phyloP scores from a whole-genome alignment of 2,888 invertebrate species.

The Tortrix viridana region DNA sequence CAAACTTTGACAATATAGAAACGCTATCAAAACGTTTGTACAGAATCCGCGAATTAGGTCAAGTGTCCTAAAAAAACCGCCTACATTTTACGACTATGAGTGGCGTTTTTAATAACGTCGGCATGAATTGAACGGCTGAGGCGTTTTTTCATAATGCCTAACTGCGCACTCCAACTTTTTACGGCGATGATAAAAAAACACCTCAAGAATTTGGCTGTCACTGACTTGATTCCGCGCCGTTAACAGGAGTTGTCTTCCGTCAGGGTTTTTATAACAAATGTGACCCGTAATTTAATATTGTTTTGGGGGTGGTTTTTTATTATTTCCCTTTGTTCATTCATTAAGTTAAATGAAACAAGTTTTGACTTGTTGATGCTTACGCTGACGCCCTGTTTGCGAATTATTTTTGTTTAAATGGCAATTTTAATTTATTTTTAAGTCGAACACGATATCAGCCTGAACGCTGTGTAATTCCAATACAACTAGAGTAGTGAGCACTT shows the following conservation, averaged over 20 bases:
- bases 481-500: too few species aligned
- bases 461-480: too few species aligned
- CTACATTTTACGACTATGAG: constrained; percentile 34
- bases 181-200: constrained; percentile 32
- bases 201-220: constrained; percentile 31
- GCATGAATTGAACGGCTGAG: constrained; percentile 21
- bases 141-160: constrained; percentile 35
- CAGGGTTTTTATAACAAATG: not conserved
- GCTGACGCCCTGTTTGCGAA: too few species aligned
- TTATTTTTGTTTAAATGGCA: too few species aligned
- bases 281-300: too few species aligned
- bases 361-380: too few species aligned
- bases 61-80: constrained; percentile 31
- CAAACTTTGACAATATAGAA: not conserved
- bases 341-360: too few species aligned
- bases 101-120: constrained; percentile 36
- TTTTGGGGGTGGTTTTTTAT: too few species aligned
- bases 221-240: constrained; percentile 18
- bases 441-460: too few species aligned
- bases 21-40: not conserved
- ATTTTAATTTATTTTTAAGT: too few species aligned
- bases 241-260: not conserved
- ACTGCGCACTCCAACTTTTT: constrained; percentile 31
- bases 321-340: too few species aligned
- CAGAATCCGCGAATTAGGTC: constrained; percentile 25